A percentile compares a stretch with the other conserved stretches of the same genome.
Conservation (phyloP, 2,113 vertebrate species). For the Columba janthina region DNA sequence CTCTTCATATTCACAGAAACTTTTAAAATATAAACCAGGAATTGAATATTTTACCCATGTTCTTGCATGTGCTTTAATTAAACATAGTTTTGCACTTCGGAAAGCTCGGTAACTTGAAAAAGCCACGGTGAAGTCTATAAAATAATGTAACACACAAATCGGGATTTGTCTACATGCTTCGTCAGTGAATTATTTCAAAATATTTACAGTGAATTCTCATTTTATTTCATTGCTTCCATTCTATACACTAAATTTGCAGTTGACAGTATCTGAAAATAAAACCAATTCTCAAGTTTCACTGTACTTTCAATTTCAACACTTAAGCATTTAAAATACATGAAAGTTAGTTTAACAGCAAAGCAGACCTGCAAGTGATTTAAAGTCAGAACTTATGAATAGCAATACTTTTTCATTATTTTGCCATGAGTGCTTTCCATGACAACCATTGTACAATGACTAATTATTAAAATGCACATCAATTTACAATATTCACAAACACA, state of each 20-base stretch:
- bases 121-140: neutral
- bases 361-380: neutral
- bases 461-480: constrained; percentile 12
- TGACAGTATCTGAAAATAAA: constrained; percentile 3
- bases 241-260: neutral
- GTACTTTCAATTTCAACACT: neutral
- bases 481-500: constrained; percentile 36
- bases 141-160: neutral
- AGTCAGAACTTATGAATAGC: neutral
- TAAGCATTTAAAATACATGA: neutral
- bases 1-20: neutral
- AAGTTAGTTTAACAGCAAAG: neutral
- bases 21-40: neutral
- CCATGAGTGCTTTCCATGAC: neutral
- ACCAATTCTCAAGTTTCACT: neutral
- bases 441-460: constrained; percentile 16
- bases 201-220: neutral
- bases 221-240: constrained; percentile 41
- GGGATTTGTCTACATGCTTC: neutral
- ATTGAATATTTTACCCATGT: neutral
- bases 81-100: neutral
- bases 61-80: neutral
- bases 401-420: neutral
- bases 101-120: neutral
- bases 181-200: constrained; percentile 33